Conservation (phyloP, 2,888 invertebrate genomes). For the Tachina lurida region DNA sequence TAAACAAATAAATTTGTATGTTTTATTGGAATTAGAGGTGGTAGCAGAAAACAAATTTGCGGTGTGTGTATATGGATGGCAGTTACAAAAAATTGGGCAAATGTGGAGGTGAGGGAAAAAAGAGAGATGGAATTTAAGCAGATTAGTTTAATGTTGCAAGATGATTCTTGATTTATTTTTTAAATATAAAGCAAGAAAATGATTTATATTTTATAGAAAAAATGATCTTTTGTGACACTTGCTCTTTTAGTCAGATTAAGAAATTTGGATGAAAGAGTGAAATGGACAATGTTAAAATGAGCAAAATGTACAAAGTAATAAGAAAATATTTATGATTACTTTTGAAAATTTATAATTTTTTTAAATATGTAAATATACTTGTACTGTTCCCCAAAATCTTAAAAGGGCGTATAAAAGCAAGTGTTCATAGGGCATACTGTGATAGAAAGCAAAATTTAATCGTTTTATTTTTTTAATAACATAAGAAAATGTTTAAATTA, state of each 20-base stretch:
- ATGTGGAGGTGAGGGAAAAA: conserved; percentile 83
- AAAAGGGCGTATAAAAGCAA: too few species aligned
- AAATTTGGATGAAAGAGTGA: too few species aligned
- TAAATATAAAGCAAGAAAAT: conserved; percentile 30
- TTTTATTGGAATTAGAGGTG: conserved; percentile 54
- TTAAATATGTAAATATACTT: too few species aligned
- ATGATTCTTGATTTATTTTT: conserved; percentile 70
- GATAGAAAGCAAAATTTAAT: not conserved
- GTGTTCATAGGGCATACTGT: too few species aligned
- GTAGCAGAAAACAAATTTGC: conserved; percentile 45
- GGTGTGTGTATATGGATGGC: conserved; percentile 76
- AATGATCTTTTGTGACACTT: not conserved
- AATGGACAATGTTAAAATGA: too few species aligned
- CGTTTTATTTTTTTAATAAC: not conserved
- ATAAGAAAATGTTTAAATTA: not conserved
- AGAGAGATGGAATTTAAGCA: conserved; percentile 87
- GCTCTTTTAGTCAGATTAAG: too few species aligned
- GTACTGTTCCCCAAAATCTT: too few species aligned
- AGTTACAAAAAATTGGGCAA: conserved; percentile 71
- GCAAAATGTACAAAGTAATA: too few species aligned
- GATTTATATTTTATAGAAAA: not conserved
- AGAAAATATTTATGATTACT: too few species aligned
- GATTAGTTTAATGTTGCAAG: conserved; percentile 77
- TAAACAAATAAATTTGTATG: conserved; percentile 27
- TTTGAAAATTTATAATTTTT: too few species aligned